phyloP scores from a whole-genome alignment of 2,888 invertebrate species.

The Acronicta leporina region DNA sequence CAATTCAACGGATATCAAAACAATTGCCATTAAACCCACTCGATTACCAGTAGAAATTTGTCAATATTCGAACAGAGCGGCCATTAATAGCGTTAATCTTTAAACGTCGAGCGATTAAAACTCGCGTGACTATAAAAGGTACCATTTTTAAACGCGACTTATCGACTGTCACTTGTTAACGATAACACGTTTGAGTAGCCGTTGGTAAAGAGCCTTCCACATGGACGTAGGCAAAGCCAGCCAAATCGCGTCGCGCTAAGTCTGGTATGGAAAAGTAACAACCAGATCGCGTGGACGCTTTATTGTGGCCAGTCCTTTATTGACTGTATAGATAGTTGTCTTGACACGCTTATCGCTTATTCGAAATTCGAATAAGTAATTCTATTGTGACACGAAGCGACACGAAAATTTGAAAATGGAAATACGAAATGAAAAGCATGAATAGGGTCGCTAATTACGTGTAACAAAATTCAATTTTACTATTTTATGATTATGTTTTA shows the following conservation, averaged over 20 bases:
- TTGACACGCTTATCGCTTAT: conserved; percentile 27
- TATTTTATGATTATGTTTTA: conserved; percentile 11
- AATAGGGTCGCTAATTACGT: neutral
- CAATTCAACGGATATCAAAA: conserved; percentile 64
- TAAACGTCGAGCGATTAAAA: conserved; percentile 79
- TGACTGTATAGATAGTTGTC: conserved; percentile 31
- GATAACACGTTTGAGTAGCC: conserved; percentile 56
- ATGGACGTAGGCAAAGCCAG: conserved; percentile 16
- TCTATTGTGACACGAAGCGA: conserved; percentile 16
- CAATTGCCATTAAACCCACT: conserved; percentile 72
- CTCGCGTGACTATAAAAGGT: conserved; percentile 82
- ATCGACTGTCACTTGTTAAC: conserved; percentile 74
- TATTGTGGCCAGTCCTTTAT: conserved; percentile 22
- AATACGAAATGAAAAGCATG: neutral
- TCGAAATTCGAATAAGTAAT: conserved; percentile 38
- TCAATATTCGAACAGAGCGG: conserved; percentile 78
- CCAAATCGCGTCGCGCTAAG: conserved; percentile 24
- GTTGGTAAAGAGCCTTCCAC: conserved; percentile 54
- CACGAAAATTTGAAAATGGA: conserved; percentile 2
- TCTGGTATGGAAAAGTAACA: conserved; percentile 17
- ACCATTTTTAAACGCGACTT: conserved; percentile 82
- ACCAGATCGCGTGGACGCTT: conserved; percentile 26
- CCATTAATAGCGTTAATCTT: conserved; percentile 82
- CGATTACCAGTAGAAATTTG: conserved; percentile 79
- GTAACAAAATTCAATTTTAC: neutral